A percentile compares a stretch with the other conserved stretches of the same genome.
Evolutionary conservation across 1,140 invertebrate species (phyloP).

Genomic region (Papilio polyxenes): DNA sequence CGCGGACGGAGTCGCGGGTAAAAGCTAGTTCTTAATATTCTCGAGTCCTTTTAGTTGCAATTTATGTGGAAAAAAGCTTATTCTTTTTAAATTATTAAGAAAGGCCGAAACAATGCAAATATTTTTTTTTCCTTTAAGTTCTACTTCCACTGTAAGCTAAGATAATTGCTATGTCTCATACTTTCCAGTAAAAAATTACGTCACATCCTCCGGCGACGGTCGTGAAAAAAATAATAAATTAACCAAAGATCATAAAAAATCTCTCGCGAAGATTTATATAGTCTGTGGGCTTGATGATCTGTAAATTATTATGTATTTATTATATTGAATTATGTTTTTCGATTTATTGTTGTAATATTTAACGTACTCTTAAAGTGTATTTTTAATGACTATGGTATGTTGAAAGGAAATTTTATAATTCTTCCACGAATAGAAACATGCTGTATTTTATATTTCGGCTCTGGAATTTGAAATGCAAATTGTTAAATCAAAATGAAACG

Average conservation of each 20-base stretch:
- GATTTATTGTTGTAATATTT: neutral
- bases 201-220: neutral
- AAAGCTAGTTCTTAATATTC: too few species aligned
- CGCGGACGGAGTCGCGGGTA: too few species aligned
- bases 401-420: neutral
- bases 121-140: neutral
- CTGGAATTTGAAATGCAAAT: too few species aligned
- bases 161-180: neutral
- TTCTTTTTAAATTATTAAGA: too few species aligned
- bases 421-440: too few species aligned
- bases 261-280: conserved; percentile 27
- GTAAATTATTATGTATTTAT: conserved; percentile 6
- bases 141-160: neutral
- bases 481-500: too few species aligned
- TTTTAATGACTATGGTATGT: neutral
- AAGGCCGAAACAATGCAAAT: too few species aligned
- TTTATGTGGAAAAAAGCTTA: neutral
- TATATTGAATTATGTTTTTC: conserved; percentile 31
- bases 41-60: neutral
- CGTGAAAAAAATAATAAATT: conserved; percentile 32
- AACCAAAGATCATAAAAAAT: conserved; percentile 26
- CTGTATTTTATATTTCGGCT: too few species aligned
- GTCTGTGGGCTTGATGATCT: conserved; percentile 13
- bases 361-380: neutral
- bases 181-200: neutral